Base-by-base conservation (phyloP, 1,140 invertebrate species). In the Heliothis virescens region DNA sequence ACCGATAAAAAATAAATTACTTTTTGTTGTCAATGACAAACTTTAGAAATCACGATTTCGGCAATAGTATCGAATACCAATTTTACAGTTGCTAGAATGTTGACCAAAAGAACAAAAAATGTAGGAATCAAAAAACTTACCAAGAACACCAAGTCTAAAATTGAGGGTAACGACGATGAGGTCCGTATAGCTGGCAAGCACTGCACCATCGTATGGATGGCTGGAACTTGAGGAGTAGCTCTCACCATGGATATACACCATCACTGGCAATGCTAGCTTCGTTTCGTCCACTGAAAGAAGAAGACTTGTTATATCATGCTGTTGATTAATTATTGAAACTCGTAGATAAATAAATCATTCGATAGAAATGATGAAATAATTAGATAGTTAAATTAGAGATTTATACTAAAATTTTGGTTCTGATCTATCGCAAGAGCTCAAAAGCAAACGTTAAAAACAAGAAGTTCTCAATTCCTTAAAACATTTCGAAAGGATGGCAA, bases 101-200 rank as follows among this genome's bases (percentile, higher is more conserved):
- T 34, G 3, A 34, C 1, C 3, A 34, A 34, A 34, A 34, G 4
- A 34, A 0, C 1, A 5, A 34, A 34, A 34, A 7, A 34, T 34
- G 7, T 34, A 34, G 34, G 34, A 5, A 34, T 48, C 15, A 18
- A n/a, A 72, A 72, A 16, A 79, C 96, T 96, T 94, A 98, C 98
- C 99, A 87, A 99, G 96, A 79, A 99, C 97, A 78, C 99, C 99
- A 50, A 99, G 96, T 81, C 99, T 96, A 95, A 99, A 99, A 96
- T 99, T 99, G 79, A 99, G 96, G 15, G 98, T 99, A 81, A 99
- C 97, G 79, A 99, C 98, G 78, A 99, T 97, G 89, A 99, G 96
- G 89, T 99, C 97, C 0, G 98, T 97, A 89, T 98, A 98, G 89
- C 98, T 97, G 76, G 98, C 97, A 79, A 99, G 95, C 29, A 99